Percentiles rank a stretch among this genome's conserved stretches.
Conservation (phyloP, 1,140 invertebrate species). For the Drosophila arizonae region DNA sequence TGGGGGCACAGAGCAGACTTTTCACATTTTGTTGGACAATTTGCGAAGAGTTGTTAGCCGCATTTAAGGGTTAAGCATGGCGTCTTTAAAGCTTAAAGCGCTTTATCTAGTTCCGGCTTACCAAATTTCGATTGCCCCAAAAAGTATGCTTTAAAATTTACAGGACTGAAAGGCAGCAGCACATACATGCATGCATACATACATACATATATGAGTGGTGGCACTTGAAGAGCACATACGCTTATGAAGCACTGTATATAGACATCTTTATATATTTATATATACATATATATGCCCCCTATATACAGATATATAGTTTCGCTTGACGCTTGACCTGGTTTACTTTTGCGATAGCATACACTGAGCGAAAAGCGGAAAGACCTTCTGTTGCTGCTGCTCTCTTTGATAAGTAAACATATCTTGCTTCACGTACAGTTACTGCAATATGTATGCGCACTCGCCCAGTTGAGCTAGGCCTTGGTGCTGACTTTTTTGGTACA, state of each 20-base stretch:
- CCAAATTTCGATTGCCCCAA: background rate
- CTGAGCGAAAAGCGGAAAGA: slow-evolving; percentile 39
- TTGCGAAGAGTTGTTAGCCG: slow-evolving; percentile 38
- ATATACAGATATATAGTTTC: slow-evolving; percentile 31
- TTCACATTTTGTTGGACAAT: slow-evolving; percentile 21
- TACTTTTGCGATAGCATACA: slow-evolving; percentile 51
- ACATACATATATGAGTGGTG: no score
- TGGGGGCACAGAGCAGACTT: background rate
- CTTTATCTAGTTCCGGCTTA: background rate
- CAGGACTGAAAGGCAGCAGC: background rate
- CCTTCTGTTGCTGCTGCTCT: background rate
- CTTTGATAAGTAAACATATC: slow-evolving; percentile 60
- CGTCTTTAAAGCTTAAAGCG: background rate
- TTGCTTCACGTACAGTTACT: slow-evolving; percentile 71
- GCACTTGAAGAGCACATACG: slow-evolving; percentile 18
- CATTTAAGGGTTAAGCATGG: slow-evolving; percentile 15
- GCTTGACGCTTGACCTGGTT: slow-evolving; percentile 75
- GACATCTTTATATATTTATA: background rate
- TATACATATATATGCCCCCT: background rate
- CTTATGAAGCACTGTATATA: background rate
- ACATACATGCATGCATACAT: background rate
- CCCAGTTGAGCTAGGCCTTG: slow-evolving; percentile 45
- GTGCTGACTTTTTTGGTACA: slow-evolving; percentile 60
- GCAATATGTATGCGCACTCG: slow-evolving; percentile 54
- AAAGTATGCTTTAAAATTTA: slow-evolving; percentile 23